Evolutionary conservation across 1,140 invertebrate genomes (phyloP), one percentile per base, ranked within the genome.

Genomic region (Drosophila tropicalis): DNA sequence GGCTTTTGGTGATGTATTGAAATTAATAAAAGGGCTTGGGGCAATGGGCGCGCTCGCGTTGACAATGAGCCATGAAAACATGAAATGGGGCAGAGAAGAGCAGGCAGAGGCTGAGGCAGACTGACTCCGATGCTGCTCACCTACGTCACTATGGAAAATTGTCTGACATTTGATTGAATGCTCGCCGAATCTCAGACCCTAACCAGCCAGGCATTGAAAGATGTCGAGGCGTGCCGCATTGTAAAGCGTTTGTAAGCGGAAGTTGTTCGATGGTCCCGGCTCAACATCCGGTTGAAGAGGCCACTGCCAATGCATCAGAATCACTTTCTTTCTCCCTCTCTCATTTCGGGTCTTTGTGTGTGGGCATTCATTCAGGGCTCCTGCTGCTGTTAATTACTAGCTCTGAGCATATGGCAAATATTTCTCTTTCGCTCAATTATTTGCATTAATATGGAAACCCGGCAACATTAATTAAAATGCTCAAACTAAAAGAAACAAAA

Each of bases 21-120:
- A 87, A 85, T 85, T 85, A 85, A 81, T 86, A 82, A 82, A 51
- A 81, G 79, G 79, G 75, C 75, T 78, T 83, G 56, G 57, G 70
- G 67, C 73, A 39, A 29, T 29, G 29, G 29, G 29, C 29, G 32
- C 17, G 57, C 70, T 56, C 44, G 67, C 82, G 71, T 55, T 81
- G 79, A 86, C 79, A 85, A 85, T 85, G 81, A 75, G 80, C 80
- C 81, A 72, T 84, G 77, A 80, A 83, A 67, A 56, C 62, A 56
- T 62, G 63, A 72, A 84, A 65, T 69, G 69, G 17, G 58, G 51
- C 74, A 47, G 39, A 54, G 7, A 7, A 25, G 32, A 6, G 34
- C 32, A 15, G n/a, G 15, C 41, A n/a, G 41, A 34, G 32, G 22
- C 3, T 9, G 6, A 34, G 32, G 13, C 40, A 41, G 40, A 41